phyloP scores from a whole-genome alignment of 2,113 vertebrate genomes.

The Mellivora capensis region DNA sequence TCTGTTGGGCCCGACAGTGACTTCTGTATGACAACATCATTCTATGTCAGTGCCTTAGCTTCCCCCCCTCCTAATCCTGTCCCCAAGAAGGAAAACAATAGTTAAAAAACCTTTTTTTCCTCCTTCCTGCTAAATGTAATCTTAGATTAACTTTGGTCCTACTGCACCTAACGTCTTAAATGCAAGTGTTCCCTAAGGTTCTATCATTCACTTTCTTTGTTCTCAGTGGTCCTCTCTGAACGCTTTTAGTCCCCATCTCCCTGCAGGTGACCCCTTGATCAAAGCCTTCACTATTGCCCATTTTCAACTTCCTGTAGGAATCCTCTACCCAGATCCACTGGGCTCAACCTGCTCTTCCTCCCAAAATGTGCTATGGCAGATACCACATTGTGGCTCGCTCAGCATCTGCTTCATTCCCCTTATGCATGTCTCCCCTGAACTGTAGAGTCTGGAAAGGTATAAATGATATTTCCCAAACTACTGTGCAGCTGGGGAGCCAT shows the following conservation, averaged over 20 bases:
- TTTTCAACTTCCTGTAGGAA: not conserved
- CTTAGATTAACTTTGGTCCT: not conserved
- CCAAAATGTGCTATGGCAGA: not conserved
- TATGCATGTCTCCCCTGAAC: not conserved
- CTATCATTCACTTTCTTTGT: not conserved
- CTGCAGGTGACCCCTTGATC: not conserved
- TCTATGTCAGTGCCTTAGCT: not conserved
- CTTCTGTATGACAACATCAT: not conserved
- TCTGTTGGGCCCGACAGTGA: not conserved
- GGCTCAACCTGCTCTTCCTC: not conserved
- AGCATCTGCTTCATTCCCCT: not conserved
- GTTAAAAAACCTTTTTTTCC: not conserved
- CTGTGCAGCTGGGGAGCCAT: not conserved
- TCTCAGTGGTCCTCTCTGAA: not conserved
- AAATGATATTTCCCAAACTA: not conserved
- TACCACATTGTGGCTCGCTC: not conserved
- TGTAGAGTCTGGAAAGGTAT: not conserved
- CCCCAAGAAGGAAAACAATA: not conserved
- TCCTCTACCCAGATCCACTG: not conserved
- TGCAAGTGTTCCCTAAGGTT: not conserved
- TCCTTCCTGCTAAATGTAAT: not conserved
- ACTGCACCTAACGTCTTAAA: not conserved
- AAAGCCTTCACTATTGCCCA: not conserved
- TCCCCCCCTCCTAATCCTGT: not conserved
- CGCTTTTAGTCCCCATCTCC: not conserved